A percentile compares a stretch with the other conserved stretches of the same genome.
Evolutionary conservation across 2,113 vertebrate genomes (phyloP).

Genomic region (Synodontis membranacea): DNA sequence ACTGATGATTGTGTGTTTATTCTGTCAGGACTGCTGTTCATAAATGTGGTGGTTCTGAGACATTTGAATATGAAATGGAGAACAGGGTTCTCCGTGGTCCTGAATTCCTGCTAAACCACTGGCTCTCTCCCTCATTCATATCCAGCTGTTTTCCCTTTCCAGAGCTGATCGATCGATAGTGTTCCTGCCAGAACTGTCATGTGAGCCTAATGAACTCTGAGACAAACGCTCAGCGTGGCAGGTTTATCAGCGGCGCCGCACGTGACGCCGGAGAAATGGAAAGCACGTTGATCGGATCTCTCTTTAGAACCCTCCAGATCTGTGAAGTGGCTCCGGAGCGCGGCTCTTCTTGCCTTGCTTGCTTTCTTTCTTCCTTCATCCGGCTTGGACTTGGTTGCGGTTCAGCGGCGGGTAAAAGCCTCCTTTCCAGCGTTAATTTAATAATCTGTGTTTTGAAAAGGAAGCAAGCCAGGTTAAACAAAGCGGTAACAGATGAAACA

Average conservation of each 20-base stretch:
- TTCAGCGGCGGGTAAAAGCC: slow-evolving; percentile 56
- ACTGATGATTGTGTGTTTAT: background rate
- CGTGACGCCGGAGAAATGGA: background rate
- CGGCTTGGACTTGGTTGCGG: slow-evolving; percentile 54
- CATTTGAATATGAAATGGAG: background rate
- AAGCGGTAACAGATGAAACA: slow-evolving; percentile 70
- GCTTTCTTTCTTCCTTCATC: slow-evolving; percentile 60
- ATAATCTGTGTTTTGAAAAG: slow-evolving; percentile 77
- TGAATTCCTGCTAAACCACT: background rate
- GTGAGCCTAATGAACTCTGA: background rate
- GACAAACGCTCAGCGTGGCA: background rate
- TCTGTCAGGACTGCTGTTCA: background rate
- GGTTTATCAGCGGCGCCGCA: background rate
- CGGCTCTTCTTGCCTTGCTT: background rate
- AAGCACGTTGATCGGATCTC: background rate
- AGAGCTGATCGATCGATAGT: slow-evolving; percentile 11
- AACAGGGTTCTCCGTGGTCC: background rate
- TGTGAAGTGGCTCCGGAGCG: background rate
- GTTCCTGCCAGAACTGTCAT: slow-evolving; percentile 1
- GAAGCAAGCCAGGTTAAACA: slow-evolving; percentile 66
- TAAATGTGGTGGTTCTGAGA: background rate
- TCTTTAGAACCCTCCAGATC: background rate
- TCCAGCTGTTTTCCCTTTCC: slow-evolving; percentile 11
- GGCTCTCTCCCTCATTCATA: background rate
- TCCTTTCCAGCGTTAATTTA: slow-evolving; percentile 71